Conservation (phyloP, 1,140 invertebrate genomes). For the Zaprionus nigranus region DNA sequence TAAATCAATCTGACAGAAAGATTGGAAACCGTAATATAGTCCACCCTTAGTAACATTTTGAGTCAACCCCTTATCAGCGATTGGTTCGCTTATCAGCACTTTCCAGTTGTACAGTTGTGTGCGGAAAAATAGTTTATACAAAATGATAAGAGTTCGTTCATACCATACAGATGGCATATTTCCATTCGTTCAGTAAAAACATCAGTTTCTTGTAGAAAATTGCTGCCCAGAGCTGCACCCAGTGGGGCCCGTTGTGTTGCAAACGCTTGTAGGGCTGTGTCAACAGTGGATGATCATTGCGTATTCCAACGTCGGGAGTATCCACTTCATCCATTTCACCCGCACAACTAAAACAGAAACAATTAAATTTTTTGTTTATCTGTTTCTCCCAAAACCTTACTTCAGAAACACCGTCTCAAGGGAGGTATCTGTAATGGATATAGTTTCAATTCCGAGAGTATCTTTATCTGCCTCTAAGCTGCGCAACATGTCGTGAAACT, state of each 20-base stretch:
- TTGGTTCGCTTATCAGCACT: neutral
- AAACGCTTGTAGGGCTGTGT: constrained; percentile 47
- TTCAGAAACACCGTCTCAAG: constrained; percentile 95
- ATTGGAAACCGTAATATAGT: no score
- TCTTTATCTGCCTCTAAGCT: constrained; percentile 87
- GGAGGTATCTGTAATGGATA: constrained; percentile 92
- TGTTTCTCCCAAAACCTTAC: constrained; percentile 84
- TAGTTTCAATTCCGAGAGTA: constrained; percentile 89
- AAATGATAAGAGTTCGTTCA: constrained; percentile 1
- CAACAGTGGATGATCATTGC: constrained; percentile 44
- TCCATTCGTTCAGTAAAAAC: constrained; percentile 68
- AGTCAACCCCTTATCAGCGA: neutral
- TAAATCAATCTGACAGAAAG: no score
- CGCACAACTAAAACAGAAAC: constrained; percentile 55
- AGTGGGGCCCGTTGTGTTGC: constrained; percentile 16
- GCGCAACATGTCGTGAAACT: constrained; percentile 87
- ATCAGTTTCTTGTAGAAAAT: constrained; percentile 79
- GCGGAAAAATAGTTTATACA: neutral
- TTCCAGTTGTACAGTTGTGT: constrained; percentile 1
- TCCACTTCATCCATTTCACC: constrained; percentile 73
- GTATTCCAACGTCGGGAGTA: constrained; percentile 38
- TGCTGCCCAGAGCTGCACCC: constrained; percentile 57
- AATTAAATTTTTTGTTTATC: neutral
- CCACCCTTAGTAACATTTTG: no score
- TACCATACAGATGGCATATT: constrained; percentile 70